Percentiles rank a stretch among this genome's conserved stretches.
Conservation (phyloP, 2,888 invertebrate genomes). For the Oligia fasciuncula region DNA sequence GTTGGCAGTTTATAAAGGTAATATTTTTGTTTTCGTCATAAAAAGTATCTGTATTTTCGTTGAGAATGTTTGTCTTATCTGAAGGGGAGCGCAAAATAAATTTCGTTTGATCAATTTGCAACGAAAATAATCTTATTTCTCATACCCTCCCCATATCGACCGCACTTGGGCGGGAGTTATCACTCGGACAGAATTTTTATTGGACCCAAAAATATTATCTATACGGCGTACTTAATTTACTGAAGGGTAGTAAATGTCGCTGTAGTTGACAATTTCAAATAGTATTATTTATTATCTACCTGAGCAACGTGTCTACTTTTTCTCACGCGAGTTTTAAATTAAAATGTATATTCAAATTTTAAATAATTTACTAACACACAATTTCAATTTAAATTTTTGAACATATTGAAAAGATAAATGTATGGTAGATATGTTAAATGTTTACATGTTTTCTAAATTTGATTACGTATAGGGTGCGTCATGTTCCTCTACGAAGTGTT, state of each 20-base stretch:
- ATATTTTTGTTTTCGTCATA: slow-evolving; percentile 55
- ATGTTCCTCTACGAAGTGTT: slow-evolving; percentile 50
- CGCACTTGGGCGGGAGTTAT: slow-evolving; percentile 65
- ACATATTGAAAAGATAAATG: slow-evolving; percentile 32
- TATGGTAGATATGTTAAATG: slow-evolving; percentile 31
- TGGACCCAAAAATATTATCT: slow-evolving; percentile 66
- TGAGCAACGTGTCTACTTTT: slow-evolving; percentile 5
- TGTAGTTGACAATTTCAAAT: slow-evolving; percentile 40
- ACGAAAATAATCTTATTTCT: slow-evolving; percentile 68
- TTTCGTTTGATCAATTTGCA: slow-evolving; percentile 70
- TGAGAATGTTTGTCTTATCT: slow-evolving; percentile 62
- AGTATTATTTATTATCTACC: slow-evolving; percentile 30
- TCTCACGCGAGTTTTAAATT: slow-evolving; percentile 27
- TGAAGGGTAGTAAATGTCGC: slow-evolving; percentile 43
- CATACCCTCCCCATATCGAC: slow-evolving; percentile 65
- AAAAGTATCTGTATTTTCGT: slow-evolving; percentile 61
- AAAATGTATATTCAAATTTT: slow-evolving; percentile 12
- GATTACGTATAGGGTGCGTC: slow-evolving; percentile 50
- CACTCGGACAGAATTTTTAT: slow-evolving; percentile 65
- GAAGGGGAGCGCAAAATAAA: slow-evolving; percentile 61
- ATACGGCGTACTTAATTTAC: slow-evolving; percentile 63
- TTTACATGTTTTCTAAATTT: slow-evolving; percentile 54
- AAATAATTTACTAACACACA: slow-evolving; percentile 18
- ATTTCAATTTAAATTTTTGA: slow-evolving; percentile 44
- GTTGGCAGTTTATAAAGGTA: slow-evolving; percentile 33